Evolutionary conservation across 2,797 vertebrate genomes (phyloP).

Genomic region (Sebastes baramenuke): DNA sequence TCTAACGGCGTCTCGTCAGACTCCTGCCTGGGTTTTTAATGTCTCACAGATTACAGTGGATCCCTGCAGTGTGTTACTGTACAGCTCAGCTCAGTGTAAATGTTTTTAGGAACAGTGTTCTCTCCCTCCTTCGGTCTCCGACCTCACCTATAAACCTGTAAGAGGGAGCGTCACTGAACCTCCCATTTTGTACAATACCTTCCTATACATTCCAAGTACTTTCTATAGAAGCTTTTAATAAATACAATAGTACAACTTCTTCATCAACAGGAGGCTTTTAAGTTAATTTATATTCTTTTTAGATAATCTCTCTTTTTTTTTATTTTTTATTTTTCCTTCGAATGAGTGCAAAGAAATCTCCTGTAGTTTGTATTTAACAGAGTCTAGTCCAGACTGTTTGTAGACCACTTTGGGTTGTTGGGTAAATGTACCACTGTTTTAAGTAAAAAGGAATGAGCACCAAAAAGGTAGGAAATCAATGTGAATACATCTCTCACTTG

Average conservation of each 20-base stretch:
- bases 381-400: conserved; percentile 63
- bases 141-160: conserved; percentile 35
- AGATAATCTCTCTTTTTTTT: conserved; percentile 56
- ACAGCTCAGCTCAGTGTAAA: conserved; percentile 51
- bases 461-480: conserved; percentile 31
- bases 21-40: background rate
- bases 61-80: conserved; percentile 52
- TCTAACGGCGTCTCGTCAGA: conserved; percentile 3
- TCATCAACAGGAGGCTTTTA: conserved; percentile 80
- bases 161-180: conserved; percentile 30
- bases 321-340: conserved; percentile 9
- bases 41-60: conserved; percentile 24
- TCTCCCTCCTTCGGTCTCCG: conserved; percentile 11
- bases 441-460: conserved; percentile 24
- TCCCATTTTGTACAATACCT: conserved; percentile 63
- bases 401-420: conserved; percentile 68
- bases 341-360: conserved; percentile 62
- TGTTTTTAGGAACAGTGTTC: conserved; percentile 42
- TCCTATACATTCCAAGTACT: conserved; percentile 69
- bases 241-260: conserved; percentile 81
- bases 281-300: conserved; percentile 85
- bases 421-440: conserved; percentile 70
- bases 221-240: conserved; percentile 65
- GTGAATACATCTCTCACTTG: conserved; percentile 48
- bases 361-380: conserved; percentile 78